Evolutionary conservation across 2,888 invertebrate genomes (phyloP).

Genomic region (Diplazon laetatorius): DNA sequence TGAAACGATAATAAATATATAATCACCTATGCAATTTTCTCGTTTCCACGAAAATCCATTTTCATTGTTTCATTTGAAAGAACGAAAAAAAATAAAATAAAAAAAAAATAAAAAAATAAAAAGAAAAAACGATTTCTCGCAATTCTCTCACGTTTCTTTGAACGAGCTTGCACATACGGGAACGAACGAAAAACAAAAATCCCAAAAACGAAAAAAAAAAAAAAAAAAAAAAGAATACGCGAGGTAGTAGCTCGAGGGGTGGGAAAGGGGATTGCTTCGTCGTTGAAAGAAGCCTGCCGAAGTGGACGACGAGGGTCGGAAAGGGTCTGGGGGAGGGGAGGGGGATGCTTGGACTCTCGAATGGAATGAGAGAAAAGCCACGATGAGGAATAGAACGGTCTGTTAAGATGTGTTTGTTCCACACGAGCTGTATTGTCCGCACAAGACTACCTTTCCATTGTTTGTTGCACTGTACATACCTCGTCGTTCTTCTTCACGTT

Average conservation of each 20-base stretch:
- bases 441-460: conserved; percentile 79
- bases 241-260: no score
- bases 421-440: conserved; percentile 81
- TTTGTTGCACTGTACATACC: conserved; percentile 76
- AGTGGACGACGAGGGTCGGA: conserved; percentile 53
- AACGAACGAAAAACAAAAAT: no score
- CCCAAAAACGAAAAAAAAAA: no score
- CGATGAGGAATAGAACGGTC: conserved; percentile 66
- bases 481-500: conserved; percentile 66
- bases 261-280: conserved; percentile 28
- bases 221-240: no score
- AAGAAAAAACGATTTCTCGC: conserved; percentile 17
- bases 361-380: conserved; percentile 30
- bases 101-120: no score
- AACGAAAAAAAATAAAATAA: no score
- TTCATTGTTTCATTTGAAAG: not conserved
- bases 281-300: conserved; percentile 52
- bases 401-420: conserved; percentile 81
- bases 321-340: no score
- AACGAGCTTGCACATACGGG: not conserved
- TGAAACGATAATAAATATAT: not conserved
- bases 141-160: conserved; percentile 23
- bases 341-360: conserved; percentile 51
- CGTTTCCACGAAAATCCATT: not conserved
- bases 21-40: not conserved